Base-by-base conservation (phyloP, 1,140 invertebrate species). In the Cephus cinctus region DNA sequence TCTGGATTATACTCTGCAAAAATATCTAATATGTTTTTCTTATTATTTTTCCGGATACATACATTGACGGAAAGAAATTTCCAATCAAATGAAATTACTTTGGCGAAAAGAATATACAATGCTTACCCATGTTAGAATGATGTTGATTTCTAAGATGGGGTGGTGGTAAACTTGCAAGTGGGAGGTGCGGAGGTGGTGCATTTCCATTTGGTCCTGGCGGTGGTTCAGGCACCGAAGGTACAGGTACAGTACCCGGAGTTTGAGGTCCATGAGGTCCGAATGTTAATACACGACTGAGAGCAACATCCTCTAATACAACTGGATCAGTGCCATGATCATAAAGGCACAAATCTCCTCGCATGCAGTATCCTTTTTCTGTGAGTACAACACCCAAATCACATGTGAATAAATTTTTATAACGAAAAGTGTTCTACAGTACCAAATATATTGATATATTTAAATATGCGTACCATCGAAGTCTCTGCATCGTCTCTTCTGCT, bases 291-390 rank as follows among this genome's bases (percentile, higher is more conserved):
- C 76, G 67, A 48, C 78, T 80, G 2, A 84, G 53, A 15, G 82
- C 75, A 4, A 90, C 83, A 72, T 94, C 91, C 65, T 98, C 94
- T 11, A 98, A 76, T 2, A 98, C 90, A 0, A 98, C 90, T 2
- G 95, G 94, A 76, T 98, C 94, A 3, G 83, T 82, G 11, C 96
- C 95, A 76, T 98, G 95, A 78, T 98, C 94, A 80, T 85, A 98
- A 12, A 90, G 92, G 75, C 96, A 98, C 35, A 94, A 81, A 75
- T 98, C 94, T 5, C 95, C 95, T 20, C 90, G 80, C 84, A 97
- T 93, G 70, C 96, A 98, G 66, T 91, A 96, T 2, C 95, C 94
- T 73, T 92, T 93, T 75, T 95, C 92, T 89, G 63, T 11, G n/a
- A n/a, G n/a, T n/a, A n/a, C n/a, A 64, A 63, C 30, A 56, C 30